phyloP scores from a whole-genome alignment of 2,113 vertebrate genomes.

The Rhinolophus sinicus region DNA sequence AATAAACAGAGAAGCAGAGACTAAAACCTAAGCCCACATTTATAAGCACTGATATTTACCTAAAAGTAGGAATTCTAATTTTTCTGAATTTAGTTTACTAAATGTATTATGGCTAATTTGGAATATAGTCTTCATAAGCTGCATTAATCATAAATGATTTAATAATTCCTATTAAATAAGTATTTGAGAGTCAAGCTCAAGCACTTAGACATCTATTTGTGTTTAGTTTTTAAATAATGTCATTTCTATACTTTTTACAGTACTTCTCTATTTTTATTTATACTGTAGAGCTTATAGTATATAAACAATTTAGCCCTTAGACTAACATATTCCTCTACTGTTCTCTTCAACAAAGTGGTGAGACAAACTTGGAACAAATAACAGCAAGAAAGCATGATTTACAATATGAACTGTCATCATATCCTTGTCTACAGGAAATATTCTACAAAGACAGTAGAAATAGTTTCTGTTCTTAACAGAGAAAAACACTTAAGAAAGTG shows the following conservation, averaged over 20 bases:
- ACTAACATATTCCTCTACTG: not conserved
- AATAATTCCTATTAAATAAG: not conserved
- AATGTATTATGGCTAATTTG: not conserved
- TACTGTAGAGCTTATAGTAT: not conserved
- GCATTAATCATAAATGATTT: not conserved
- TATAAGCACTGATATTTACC: not conserved
- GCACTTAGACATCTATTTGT: not conserved
- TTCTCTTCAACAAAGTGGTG: not conserved
- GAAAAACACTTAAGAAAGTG: not conserved
- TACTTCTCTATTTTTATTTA: not conserved
- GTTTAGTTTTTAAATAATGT: slow-evolving; percentile 8
- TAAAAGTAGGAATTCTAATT: slow-evolving; percentile 8
- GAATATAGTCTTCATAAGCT: not conserved
- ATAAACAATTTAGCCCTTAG: not conserved
- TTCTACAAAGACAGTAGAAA: slow-evolving; percentile 6
- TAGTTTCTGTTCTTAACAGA: not conserved
- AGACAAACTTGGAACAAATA: slow-evolving; percentile 1
- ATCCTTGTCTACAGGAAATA: not conserved
- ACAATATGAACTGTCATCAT: not conserved
- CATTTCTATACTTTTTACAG: not conserved
- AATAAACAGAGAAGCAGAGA: not conserved
- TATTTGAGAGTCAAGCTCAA: not conserved
- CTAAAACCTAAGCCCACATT: slow-evolving; percentile 36
- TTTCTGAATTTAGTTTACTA: slow-evolving; percentile 30
- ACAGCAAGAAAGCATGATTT: not conserved